Evolutionary conservation across 2,113 vertebrate species (phyloP), one percentile per base, ranked within the genome.

Genomic region (Formicarius rufipectus): DNA sequence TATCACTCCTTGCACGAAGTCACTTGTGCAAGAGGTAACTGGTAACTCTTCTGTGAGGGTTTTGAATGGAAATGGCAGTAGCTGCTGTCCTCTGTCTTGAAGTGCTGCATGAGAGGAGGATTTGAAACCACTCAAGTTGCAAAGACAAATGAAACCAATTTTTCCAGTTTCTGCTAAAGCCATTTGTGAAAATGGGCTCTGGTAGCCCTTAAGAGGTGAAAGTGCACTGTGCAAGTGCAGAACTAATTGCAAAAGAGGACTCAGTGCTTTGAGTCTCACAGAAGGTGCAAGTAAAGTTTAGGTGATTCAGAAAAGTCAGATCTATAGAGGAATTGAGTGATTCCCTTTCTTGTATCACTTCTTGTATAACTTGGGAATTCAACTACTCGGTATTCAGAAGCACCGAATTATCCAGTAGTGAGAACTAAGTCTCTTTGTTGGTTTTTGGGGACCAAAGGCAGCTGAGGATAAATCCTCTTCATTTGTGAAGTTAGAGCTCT

Each of bases 91-190:
- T 45, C 37, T 78, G 7, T 71, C 39, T 87, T 58, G 10, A 87
- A 74, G 31, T 63, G 56, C 60, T 77, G 31, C 49, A 15, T 40
- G 49, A 92, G 33, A 60, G 80, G 44, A 88, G 31, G 1, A 4
- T 50, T 95, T 96, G 39, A 87, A 87, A 4, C 25, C 39, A 13
- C 24, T 78, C 15, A 56, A 33, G 20, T 37, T 87, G 20, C 62
- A 15, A 87, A 63, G 39, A 58, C 50, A 84, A 84, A 35, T 64
- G 2, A 84, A 92, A 77, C 20, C 8, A 81, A 31, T 10, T 78
- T 89, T 84, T 91, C 47, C n/a, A 55, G 20, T 71, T 94, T 74
- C 37, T 77, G 14, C 20, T 96, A 50, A 42, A 93, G 25, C 31
- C 5, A 15, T 62, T 56, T 73, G 25, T 89, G 59, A 71, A 62